Evolutionary conservation across 2,113 vertebrate species (phyloP).

Genomic region (Upupa epops): DNA sequence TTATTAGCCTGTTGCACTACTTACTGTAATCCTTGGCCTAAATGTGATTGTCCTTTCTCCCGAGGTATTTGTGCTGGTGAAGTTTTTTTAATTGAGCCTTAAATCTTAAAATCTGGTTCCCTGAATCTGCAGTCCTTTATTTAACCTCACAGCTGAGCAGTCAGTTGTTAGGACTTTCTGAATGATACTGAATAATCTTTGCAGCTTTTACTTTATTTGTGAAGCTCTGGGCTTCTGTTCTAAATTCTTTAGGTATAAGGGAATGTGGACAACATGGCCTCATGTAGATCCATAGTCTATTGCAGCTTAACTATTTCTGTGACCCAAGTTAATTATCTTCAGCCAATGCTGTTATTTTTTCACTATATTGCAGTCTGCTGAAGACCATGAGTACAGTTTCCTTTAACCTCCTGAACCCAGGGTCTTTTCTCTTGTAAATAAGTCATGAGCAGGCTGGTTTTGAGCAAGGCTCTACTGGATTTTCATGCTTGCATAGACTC

Average conservation of each 20-base stretch:
- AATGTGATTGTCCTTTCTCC: neutral
- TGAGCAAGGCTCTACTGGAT: neutral
- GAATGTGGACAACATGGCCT: rapidly evolving
- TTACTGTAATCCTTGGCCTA: neutral
- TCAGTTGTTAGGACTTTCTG: neutral
- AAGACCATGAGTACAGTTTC: neutral
- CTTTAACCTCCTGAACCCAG: neutral
- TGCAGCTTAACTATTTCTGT: neutral
- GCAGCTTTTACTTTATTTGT: neutral
- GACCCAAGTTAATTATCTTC: neutral
- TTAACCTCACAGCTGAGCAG: neutral
- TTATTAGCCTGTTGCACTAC: neutral
- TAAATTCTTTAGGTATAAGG: neutral
- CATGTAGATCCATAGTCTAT: neutral
- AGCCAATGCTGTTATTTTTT: conserved; percentile 23
- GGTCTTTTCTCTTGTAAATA: neutral
- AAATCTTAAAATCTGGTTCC: neutral
- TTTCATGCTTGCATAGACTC: neutral
- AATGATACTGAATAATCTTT: neutral
- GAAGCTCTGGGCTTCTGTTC: neutral
- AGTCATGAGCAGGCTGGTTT: neutral
- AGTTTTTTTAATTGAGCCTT: neutral
- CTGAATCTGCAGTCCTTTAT: neutral
- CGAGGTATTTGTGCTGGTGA: neutral
- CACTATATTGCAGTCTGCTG: neutral